Percentiles rank a stretch among this genome's conserved stretches.
Conservation (phyloP, 2,113 vertebrate genomes). For the Melanocharis versteri region DNA sequence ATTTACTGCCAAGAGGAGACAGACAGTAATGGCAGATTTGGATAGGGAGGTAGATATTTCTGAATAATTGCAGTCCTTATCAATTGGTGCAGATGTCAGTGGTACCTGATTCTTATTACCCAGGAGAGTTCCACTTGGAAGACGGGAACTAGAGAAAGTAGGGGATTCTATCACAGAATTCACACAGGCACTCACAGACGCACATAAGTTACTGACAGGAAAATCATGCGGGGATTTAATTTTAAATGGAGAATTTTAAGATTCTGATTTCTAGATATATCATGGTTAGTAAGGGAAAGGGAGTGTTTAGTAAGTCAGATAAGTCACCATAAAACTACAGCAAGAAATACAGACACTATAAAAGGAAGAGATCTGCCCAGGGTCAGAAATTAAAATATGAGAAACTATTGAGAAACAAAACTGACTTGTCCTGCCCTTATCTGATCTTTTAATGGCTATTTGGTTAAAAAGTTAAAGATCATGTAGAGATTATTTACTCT, state of each 20-base stretch:
- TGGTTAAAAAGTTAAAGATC: background rate
- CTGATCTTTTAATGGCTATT: background rate
- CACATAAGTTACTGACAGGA: background rate
- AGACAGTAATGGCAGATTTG: background rate
- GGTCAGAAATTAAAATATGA: background rate
- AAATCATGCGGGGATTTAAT: background rate
- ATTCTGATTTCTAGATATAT: background rate
- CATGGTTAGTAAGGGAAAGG: background rate
- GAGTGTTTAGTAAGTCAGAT: background rate
- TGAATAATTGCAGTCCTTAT: background rate
- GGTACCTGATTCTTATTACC: background rate
- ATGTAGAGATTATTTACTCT: background rate
- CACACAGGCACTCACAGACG: background rate
- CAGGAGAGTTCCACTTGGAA: background rate
- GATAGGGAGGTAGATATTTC: background rate
- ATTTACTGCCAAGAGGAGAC: background rate
- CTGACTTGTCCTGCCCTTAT: background rate
- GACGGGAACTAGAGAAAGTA: background rate
- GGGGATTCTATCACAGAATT: background rate
- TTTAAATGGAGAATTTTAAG: background rate
- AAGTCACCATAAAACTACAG: background rate
- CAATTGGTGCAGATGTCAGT: background rate
- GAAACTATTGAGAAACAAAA: background rate
- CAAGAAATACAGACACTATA: background rate
- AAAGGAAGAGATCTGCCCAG: background rate